Evolutionary conservation across 2,113 vertebrate species (phyloP), one percentile per base, ranked within the genome.

Genomic region (Labrus mixtus): DNA sequence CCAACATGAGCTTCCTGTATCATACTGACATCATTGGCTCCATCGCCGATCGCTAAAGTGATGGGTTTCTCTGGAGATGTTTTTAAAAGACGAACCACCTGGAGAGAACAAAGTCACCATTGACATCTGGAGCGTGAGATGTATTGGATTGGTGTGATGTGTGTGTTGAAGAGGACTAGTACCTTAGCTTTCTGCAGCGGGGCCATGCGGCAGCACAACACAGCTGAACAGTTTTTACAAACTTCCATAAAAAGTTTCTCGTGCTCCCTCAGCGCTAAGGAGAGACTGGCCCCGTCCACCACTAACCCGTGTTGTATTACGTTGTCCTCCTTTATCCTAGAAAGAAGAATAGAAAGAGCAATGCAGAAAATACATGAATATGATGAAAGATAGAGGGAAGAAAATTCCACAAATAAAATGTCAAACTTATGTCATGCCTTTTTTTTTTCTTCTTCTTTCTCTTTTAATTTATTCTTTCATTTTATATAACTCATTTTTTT

Each of bases 11-110:
- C 98, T 91, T 99, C 97, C 63, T 99, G 97, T 90, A 99, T 99
- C 98, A 99, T 99, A 93, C 98, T 98, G 84, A 99, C 97, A 90
- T 99, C 98, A 63, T 99, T 99, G 90, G 97, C 97, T 84, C 98
- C 98, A 57, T 99, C 98, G 1, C 98, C 97, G 0, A 99, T 90
- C 0, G 98, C 98, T 70, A 99, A 87, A 0, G 97, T 98, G 84
- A 99, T 99, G 55, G 98, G 98, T 89, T 98, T 99, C 90, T 97
- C 97, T 57, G 97, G 97, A 75, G 96, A 98, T 0, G 95, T 97
- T 94, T 99, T 99, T 66, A 99, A 90, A 79, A 99, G 95, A 89
- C 97, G 94, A 68, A 98, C 97, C 76, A 99, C 96, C 97, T 99
- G 82, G 25, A 87, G 48, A 76, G 11, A 59, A 78, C 8, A 81